Percentiles rank a stretch among this genome's conserved stretches.
Evolutionary conservation across 1,140 invertebrate species (phyloP).

Genomic region (Tetramorium parvispinum): DNA sequence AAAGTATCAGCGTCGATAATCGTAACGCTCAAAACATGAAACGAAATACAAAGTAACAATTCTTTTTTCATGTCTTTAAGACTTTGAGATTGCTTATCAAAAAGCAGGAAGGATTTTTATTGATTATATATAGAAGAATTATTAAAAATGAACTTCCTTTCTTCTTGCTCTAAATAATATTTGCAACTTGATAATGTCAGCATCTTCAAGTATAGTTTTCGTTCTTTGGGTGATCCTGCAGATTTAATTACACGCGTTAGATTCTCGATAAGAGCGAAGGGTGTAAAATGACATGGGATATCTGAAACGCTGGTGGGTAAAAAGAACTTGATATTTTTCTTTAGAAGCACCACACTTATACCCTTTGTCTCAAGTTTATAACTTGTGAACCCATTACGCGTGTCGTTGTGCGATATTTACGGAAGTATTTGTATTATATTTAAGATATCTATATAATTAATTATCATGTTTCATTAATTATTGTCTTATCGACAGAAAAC

Average conservation of each 20-base stretch:
- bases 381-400: background rate
- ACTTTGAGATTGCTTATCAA: background rate
- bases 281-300: constrained; percentile 37
- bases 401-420: background rate
- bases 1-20: background rate
- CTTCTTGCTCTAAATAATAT: background rate
- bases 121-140: background rate
- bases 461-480: too few relatives aligned
- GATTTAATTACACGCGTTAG: constrained; percentile 48
- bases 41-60: background rate
- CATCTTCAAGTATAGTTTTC: background rate
- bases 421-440: background rate
- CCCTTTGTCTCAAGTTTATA: background rate
- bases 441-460: background rate
- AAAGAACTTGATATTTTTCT: constrained; percentile 13
- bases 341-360: background rate
- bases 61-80: background rate
- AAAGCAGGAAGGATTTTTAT: background rate
- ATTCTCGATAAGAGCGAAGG: background rate
- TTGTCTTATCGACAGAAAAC: background rate
- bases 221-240: constrained; percentile 15
- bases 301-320: background rate
- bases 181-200: background rate
- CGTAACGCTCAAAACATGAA: background rate
- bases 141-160: background rate